phyloP scores from a whole-genome alignment of 2,113 vertebrate species.

The Cyphotilapia sp. region DNA sequence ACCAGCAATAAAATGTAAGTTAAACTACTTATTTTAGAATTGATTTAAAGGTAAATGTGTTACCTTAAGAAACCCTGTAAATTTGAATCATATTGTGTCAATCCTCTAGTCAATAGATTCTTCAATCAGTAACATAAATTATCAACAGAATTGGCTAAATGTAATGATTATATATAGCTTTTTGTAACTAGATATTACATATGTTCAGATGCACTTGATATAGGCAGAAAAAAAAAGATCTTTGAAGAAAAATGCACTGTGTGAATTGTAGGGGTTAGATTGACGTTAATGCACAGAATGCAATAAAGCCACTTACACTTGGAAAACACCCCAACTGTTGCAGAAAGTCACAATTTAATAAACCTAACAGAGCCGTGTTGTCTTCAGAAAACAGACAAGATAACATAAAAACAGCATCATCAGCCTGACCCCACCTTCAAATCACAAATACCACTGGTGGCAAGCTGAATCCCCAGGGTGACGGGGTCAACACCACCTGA shows the following conservation, averaged over 20 bases:
- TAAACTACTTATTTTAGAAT: not conserved
- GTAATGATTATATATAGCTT: not conserved
- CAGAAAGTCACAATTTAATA: not conserved
- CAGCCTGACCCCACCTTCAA: not conserved
- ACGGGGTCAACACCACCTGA: not conserved
- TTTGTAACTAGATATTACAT: not conserved
- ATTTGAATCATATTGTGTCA: not conserved
- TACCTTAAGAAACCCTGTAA: not conserved
- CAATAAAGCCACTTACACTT: not conserved
- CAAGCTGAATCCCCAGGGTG: not conserved
- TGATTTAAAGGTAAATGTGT: not conserved
- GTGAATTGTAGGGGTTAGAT: not conserved
- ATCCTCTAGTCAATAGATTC: not conserved
- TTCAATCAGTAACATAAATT: not conserved
- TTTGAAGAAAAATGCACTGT: not conserved
- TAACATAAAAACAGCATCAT: not conserved
- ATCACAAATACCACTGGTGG: not conserved
- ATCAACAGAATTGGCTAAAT: not conserved
- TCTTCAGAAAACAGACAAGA: not conserved
- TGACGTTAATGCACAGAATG: not conserved
- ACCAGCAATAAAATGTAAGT: not conserved
- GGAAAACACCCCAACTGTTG: not conserved
- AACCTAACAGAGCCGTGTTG: not conserved
- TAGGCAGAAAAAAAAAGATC: not conserved
- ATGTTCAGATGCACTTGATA: not conserved